phyloP scores from a whole-genome alignment of 2,888 invertebrate genomes.

The Rhimphoctona megacephalus region DNA sequence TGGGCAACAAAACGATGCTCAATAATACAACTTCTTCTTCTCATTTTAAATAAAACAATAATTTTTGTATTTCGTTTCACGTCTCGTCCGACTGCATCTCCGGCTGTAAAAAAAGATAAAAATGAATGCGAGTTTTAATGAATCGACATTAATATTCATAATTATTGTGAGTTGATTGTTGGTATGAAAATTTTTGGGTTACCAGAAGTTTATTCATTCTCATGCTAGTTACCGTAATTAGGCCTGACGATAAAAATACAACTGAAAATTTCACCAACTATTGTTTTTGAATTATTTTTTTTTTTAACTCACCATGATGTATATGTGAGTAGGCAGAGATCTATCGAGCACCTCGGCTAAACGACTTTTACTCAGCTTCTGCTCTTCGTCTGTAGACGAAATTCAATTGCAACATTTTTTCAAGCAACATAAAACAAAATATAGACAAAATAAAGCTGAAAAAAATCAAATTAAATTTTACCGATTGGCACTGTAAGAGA shows the following conservation, averaged over 20 bases:
- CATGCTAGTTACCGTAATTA: neutral
- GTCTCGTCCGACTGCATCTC: slow-evolving; percentile 78
- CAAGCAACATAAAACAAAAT: neutral
- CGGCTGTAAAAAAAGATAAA: slow-evolving; percentile 76
- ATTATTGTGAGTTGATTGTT: neutral
- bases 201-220: too few relatives aligned
- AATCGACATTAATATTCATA: too few relatives aligned
- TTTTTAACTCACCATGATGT: slow-evolving; percentile 87
- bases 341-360: slow-evolving; percentile 87
- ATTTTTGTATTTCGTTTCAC: slow-evolving; percentile 65
- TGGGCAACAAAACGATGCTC: slow-evolving; percentile 19
- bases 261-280: neutral
- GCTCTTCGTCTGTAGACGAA: slow-evolving; percentile 79
- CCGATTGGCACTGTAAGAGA: slow-evolving; percentile 85
- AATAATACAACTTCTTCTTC: slow-evolving; percentile 69
- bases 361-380: slow-evolving; percentile 85
- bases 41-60: slow-evolving; percentile 6
- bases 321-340: slow-evolving; percentile 88
- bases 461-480: slow-evolving; percentile 67
- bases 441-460: slow-evolving; percentile 28
- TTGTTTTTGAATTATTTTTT: neutral
- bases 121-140: neutral
- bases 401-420: neutral
- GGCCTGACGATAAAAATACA: neutral
- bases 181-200: neutral